Percentiles rank a stretch among this genome's conserved stretches.
These are phyloP conservation scores for Venustoraphidia nigricollis DNA, from an alignment of 2,888 invertebrate species.

Conservation along the genomic window DNA sequence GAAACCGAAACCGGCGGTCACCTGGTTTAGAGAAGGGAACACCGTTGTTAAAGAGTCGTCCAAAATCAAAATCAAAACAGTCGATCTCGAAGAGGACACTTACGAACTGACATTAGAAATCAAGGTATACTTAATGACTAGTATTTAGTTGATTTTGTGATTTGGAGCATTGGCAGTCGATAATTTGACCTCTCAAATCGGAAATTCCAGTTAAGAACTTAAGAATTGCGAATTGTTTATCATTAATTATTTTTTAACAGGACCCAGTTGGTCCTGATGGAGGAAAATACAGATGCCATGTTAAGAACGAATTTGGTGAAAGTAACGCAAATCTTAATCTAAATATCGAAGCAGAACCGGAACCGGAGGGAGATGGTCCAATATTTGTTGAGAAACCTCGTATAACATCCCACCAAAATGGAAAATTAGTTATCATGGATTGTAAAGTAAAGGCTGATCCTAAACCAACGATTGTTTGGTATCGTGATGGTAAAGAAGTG, in stretches of 20 bases:
- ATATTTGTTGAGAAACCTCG: conserved; percentile 85
- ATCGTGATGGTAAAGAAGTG: conserved; percentile 61
- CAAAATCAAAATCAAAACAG: conserved; percentile 68
- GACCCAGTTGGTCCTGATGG: conserved; percentile 69
- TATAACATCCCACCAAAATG: conserved; percentile 69
- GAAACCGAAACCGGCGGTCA: conserved; percentile 85
- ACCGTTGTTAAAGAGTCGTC: conserved; percentile 70
- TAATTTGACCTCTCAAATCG: not conserved
- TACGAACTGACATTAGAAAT: conserved; percentile 77
- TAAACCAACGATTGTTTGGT: conserved; percentile 71
- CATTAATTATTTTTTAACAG: conserved; percentile 28
- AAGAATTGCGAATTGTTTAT: not conserved
- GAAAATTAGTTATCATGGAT: conserved; percentile 76
- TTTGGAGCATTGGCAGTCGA: not conserved
- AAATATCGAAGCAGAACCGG: conserved; percentile 93
- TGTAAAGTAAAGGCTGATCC: conserved; percentile 74
- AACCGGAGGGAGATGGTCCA: conserved; percentile 85
- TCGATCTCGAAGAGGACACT: conserved; percentile 64
- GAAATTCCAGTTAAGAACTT: not conserved
- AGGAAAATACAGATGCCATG: conserved; percentile 84
- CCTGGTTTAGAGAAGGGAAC: conserved; percentile 80
- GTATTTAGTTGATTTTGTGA: not conserved
- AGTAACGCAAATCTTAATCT: conserved; percentile 92
- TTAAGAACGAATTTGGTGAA: conserved; percentile 90
- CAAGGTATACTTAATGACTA: conserved; percentile 34